Evolutionary conservation across 92 coral and sea anemone genomes (phyloP).

Genomic region (Phenganax marumi): DNA sequence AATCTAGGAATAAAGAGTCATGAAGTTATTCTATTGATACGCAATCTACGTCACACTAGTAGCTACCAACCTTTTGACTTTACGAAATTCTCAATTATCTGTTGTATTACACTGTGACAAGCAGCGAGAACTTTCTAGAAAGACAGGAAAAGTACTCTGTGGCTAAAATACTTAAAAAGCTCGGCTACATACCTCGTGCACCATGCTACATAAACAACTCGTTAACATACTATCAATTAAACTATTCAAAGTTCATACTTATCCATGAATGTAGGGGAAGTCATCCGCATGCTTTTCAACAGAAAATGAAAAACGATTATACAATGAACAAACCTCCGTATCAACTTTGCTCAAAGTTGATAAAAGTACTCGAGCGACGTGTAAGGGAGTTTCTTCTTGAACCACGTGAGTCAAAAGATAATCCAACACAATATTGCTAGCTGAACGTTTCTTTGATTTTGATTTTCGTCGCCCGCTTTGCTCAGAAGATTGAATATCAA

Average conservation of each 20-base stretch:
- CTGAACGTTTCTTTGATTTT: slow-evolving; percentile 60
- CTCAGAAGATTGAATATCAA: slow-evolving; percentile 6
- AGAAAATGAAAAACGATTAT: no score
- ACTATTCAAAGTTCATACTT: no score
- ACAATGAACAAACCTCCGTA: slow-evolving; percentile 60
- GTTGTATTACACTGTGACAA: not conserved
- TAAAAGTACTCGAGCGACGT: slow-evolving; percentile 59
- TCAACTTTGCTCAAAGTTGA: slow-evolving; percentile 58
- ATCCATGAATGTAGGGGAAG: no score
- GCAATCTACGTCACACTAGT: not conserved
- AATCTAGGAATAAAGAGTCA: not conserved
- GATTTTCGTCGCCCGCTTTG: slow-evolving; percentile 34
- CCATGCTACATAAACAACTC: no score
- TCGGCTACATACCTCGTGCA: no score
- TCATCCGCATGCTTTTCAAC: no score
- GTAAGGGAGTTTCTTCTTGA: slow-evolving; percentile 63
- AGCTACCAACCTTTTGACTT: slow-evolving; percentile 24
- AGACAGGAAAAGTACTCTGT: not conserved
- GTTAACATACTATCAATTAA: no score
- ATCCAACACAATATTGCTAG: slow-evolving; percentile 52
- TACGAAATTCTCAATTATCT: not conserved
- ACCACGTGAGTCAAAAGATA: slow-evolving; percentile 61
- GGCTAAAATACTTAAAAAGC: not conserved
- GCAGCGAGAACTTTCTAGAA: slow-evolving; percentile 17
- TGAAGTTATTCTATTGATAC: not conserved